phyloP scores from a whole-genome alignment of 2,797 vertebrate species.

The Valencia hispanica region DNA sequence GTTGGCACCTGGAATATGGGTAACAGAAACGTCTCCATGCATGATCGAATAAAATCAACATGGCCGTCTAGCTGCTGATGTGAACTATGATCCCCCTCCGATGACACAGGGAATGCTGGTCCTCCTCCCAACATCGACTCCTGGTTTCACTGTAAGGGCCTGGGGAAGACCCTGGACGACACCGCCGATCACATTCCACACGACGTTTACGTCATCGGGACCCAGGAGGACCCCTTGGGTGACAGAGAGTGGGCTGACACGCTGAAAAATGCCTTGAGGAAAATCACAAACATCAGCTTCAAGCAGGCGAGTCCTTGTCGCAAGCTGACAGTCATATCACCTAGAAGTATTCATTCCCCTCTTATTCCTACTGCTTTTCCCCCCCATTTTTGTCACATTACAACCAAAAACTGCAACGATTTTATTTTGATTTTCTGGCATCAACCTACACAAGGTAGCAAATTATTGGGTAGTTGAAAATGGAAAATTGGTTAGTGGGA shows the following conservation, averaged over 20 bases:
- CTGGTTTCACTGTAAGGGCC: conserved; percentile 98
- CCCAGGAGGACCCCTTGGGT: conserved; percentile 92
- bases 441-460: not conserved
- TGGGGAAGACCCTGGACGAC: conserved; percentile 94
- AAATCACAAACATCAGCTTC: conserved; percentile 93
- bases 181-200: conserved; percentile 95
- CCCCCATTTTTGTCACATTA: not conserved
- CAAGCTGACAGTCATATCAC: not conserved
- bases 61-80: not conserved
- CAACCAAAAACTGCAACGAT: not conserved
- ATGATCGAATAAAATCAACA: not conserved
- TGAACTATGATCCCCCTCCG: not conserved
- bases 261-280: conserved; percentile 86
- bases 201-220: conserved; percentile 96
- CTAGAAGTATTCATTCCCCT: not conserved
- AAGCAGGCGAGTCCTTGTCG: conserved; percentile 84
- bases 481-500: not conserved
- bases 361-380: not conserved
- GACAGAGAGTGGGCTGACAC: conserved; percentile 95
- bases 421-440: not conserved
- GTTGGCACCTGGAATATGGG: conserved; percentile 99
- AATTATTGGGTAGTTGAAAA: too few relatives aligned
- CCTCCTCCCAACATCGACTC: conserved; percentile 91
- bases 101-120: conserved; percentile 86
- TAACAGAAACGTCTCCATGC: conserved; percentile 56